Percentiles rank a stretch among this genome's conserved stretches.
Evolutionary conservation across 2,113 vertebrate genomes (phyloP).

Genomic region (Diadophis punctatus): DNA sequence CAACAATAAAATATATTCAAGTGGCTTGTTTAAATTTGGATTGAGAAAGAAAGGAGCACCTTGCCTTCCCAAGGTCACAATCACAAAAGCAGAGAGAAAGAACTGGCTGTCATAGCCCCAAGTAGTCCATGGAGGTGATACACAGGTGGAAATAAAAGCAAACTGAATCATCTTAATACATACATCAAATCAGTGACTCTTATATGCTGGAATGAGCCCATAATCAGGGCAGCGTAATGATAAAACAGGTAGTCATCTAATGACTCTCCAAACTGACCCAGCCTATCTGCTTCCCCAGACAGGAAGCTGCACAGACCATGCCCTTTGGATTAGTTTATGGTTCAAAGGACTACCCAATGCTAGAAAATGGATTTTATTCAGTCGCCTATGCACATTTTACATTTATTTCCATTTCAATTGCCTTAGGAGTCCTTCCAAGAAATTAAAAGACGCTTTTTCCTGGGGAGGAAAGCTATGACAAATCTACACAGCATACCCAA

Average conservation of each 20-base stretch:
- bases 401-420: neutral
- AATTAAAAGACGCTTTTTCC: too few species aligned
- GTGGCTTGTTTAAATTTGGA: neutral
- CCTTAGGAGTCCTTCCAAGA: too few species aligned
- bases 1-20: too few species aligned
- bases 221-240: accelerated
- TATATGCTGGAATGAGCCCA: neutral
- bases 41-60: neutral
- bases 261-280: neutral
- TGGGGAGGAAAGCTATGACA: too few species aligned
- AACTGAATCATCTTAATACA: neutral
- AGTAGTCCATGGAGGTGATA: neutral
- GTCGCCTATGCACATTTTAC: neutral
- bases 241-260: neutral
- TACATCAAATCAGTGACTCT: neutral
- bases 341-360: neutral
- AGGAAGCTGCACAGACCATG: neutral
- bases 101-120: neutral
- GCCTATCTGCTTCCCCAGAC: neutral
- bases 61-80: neutral
- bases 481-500: too few species aligned
- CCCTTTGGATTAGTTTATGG: neutral
- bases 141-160: neutral
- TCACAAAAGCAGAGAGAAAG: neutral
- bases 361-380: neutral